Evolutionary conservation across 2,797 vertebrate species (phyloP).

Genomic region (Tauraco hartlaubi): DNA sequence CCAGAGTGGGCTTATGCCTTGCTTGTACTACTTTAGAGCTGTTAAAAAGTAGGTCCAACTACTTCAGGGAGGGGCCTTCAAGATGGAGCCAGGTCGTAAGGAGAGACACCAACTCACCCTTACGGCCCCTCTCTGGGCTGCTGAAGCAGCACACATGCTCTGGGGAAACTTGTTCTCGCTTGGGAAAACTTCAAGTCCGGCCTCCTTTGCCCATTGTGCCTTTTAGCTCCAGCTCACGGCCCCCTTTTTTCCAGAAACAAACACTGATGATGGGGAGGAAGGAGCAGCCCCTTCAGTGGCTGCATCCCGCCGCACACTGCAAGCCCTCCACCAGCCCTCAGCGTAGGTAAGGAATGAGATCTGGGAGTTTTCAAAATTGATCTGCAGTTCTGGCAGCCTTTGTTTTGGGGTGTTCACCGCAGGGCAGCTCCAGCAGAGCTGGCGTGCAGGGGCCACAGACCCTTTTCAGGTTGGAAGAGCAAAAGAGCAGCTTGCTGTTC

Average conservation of each 20-base stretch:
- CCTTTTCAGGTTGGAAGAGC: not conserved
- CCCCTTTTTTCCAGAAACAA: not conserved
- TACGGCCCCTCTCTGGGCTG: not conserved
- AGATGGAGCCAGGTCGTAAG: not conserved
- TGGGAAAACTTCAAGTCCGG: not conserved
- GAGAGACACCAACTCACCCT: not conserved
- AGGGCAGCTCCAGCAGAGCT: not conserved
- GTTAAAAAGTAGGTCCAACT: not conserved
- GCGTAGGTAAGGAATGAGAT: not conserved
- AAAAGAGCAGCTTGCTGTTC: not conserved
- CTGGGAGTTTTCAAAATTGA: not conserved
- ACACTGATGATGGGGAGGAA: fast-evolving
- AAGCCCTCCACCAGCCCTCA: not conserved
- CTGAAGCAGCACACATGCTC: not conserved
- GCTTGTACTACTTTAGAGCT: fast-evolving
- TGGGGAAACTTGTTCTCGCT: not conserved
- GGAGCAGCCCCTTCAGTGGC: not conserved
- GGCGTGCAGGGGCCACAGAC: not conserved
- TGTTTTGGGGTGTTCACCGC: not conserved
- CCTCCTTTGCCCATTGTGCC: not conserved
- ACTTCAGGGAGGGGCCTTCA: not conserved
- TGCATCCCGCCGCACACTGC: fast-evolving
- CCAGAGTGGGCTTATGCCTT: not conserved
- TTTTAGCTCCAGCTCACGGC: not conserved
- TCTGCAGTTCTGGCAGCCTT: not conserved